Conservation (phyloP, 2,888 invertebrate species). For the Slavum lentiscoides region DNA sequence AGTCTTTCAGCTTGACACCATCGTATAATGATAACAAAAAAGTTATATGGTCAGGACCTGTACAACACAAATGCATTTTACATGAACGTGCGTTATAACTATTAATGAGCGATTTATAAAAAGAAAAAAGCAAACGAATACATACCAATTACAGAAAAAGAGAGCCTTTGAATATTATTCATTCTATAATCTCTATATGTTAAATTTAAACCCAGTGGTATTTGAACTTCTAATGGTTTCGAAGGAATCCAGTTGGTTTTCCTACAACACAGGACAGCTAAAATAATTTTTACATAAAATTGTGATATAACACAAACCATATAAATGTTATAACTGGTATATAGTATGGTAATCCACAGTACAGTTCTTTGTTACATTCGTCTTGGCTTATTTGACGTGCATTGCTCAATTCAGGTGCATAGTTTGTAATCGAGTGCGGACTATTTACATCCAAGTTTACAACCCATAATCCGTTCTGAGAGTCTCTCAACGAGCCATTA, state of each 20-base stretch:
- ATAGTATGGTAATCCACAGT: slow-evolving; percentile 80
- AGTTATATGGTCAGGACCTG: slow-evolving; percentile 72
- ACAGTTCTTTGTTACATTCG: slow-evolving; percentile 68
- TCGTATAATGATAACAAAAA: slow-evolving; percentile 67
- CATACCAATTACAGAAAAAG: slow-evolving; percentile 64
- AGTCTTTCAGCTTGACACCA: slow-evolving; percentile 64
- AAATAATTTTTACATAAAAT: slow-evolving; percentile 4
- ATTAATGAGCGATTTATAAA: background rate
- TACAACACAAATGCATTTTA: slow-evolving; percentile 25
- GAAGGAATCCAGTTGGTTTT: slow-evolving; percentile 68
- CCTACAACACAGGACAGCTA: slow-evolving; percentile 58
- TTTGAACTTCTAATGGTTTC: slow-evolving; percentile 63
- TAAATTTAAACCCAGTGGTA: slow-evolving; percentile 63
- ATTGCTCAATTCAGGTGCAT: slow-evolving; percentile 64
- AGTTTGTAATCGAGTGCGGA: slow-evolving; percentile 65
- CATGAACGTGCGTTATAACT: no score
- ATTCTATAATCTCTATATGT: slow-evolving; percentile 60
- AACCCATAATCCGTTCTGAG: slow-evolving; percentile 70
- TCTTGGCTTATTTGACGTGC: slow-evolving; percentile 60
- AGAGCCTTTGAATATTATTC: slow-evolving; percentile 61
- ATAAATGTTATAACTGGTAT: slow-evolving; percentile 74
- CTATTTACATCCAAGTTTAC: slow-evolving; percentile 77
- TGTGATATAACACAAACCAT: slow-evolving; percentile 60
- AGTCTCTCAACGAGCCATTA: slow-evolving; percentile 62
- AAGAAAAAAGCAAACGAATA: slow-evolving; percentile 33